Conservation (phyloP, 1,140 invertebrate species). For the Bombus affinis region DNA sequence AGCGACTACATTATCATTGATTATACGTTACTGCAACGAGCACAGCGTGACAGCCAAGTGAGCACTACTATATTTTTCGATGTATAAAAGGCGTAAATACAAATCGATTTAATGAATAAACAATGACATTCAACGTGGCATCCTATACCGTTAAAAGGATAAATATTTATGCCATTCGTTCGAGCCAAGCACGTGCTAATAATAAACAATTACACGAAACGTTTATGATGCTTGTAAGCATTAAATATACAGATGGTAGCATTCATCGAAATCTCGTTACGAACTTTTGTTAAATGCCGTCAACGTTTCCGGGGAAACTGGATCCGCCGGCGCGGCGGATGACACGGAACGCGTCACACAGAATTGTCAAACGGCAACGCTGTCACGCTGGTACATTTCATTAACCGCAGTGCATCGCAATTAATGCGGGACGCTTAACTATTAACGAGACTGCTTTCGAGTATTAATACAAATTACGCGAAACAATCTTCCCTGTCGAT, state of each 20-base stretch:
- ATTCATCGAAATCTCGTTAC: conserved; percentile 27
- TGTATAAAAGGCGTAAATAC: neutral
- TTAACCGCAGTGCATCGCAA: conserved; percentile 39
- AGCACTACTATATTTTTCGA: neutral
- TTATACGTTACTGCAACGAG: no score
- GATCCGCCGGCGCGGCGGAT: neutral
- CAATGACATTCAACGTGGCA: neutral
- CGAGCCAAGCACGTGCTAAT: neutral
- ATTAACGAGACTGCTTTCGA: conserved; percentile 39
- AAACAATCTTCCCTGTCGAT: conserved; percentile 30
- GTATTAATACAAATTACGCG: conserved; percentile 47
- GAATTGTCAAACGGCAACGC: conserved; percentile 11
- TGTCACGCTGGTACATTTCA: neutral
- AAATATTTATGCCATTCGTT: neutral
- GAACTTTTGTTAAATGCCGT: neutral
- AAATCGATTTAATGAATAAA: conserved; percentile 30
- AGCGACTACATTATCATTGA: no score
- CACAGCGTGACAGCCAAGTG: no score
- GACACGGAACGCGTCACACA: neutral
- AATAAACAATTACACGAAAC: conserved; percentile 18
- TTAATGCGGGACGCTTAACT: conserved; percentile 37
- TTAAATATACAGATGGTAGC: neutral
- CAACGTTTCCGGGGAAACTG: neutral
- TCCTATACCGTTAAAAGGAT: neutral
- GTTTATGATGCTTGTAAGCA: neutral